Evolutionary conservation across 2,113 vertebrate species (phyloP), one percentile per base, ranked within the genome.

Genomic region (Cheirogaleus medius): DNA sequence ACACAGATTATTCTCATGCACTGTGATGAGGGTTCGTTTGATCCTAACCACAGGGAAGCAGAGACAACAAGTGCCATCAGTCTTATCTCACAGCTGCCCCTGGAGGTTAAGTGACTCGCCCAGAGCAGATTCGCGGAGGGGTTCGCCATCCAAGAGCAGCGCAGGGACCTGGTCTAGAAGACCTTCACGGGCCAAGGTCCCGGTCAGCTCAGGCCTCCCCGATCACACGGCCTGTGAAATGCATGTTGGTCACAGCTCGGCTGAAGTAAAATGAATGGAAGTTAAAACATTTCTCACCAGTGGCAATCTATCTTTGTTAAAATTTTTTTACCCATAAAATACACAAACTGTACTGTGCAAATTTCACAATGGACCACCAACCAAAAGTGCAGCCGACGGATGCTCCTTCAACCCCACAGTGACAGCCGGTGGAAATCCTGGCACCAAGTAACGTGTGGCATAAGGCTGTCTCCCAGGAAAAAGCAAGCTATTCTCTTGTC

Each of bases 371-470:
- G 82, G 63, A 15, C 39, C 42, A 12, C 34, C 68, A 77, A 32
- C 11, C 60, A n/a, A 1, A 18, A 34, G 11, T 27, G 58, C 29
- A 39, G 52, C 52, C 29, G 20, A 20, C 32, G 1, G 34, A 52
- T 0, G 23, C 60, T 44, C 27, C 44, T 5, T 29, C 63, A 68
- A 34, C 20, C 17, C 64, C 42, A 29, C 5, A 7, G 58, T 9
- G 0, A 27, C 13, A 7, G 27, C 3, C 0, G 14, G 32, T 60
- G 42, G 8, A 27, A 54, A 34, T 76, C 42, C 8, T 44, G 39
- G 18, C 5, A 81, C 69, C 34, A 37, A 44, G 29, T 18, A 74
- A 77, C 0, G 5, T 9, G 20, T 34, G 80, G 20, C 52, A 13
- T 14, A 9, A 13, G 0, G 4, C 60, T 3, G 14, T 37, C 58